Conservation (phyloP, 2,113 vertebrate genomes). For the Leucoraja erinaceus region DNA sequence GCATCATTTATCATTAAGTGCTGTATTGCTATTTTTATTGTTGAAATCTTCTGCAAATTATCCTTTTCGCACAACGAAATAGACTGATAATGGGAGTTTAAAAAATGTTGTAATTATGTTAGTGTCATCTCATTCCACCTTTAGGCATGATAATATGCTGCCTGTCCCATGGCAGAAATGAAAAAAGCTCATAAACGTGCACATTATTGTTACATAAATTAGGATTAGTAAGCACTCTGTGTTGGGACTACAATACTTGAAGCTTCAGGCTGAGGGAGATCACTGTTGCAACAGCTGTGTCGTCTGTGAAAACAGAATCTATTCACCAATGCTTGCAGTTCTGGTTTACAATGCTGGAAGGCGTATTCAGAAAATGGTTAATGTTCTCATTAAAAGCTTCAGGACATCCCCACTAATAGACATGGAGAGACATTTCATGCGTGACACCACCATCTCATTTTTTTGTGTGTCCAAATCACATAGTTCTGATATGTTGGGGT, state of each 20-base stretch:
- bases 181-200: conserved; percentile 10
- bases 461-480: neutral
- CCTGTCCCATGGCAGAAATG: conserved; percentile 6
- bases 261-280: neutral
- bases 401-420: neutral
- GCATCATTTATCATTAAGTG: conserved; percentile 46
- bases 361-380: neutral
- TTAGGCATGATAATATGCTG: conserved; percentile 15
- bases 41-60: conserved; percentile 24
- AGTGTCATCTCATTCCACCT: conserved; percentile 21
- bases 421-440: neutral
- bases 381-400: neutral
- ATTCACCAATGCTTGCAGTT: neutral
- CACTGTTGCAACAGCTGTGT: neutral
- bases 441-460: neutral
- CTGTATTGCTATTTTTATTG: conserved; percentile 28
- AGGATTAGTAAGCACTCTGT: neutral
- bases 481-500: neutral
- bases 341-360: neutral
- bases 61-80: conserved; percentile 45
- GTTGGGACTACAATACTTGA: neutral
- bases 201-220: conserved; percentile 16
- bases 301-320: neutral
- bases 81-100: conserved; percentile 44
- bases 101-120: conserved; percentile 44